Evolutionary conservation across 2,888 invertebrate genomes (phyloP).

Genomic region (Holacanthella duospinosa): DNA sequence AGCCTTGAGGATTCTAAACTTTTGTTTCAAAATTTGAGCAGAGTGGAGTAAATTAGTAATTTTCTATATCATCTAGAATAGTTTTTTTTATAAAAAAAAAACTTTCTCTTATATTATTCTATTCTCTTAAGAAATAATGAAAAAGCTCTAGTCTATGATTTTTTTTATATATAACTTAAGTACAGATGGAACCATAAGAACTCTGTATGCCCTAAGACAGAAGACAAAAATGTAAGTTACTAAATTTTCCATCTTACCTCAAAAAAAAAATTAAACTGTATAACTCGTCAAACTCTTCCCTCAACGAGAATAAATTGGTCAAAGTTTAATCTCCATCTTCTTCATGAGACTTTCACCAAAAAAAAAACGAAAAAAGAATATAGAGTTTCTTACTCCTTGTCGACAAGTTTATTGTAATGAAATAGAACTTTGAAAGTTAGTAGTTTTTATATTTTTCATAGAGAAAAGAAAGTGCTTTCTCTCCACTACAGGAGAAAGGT

Average conservation of each 20-base stretch:
- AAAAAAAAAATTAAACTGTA: conserved; percentile 1
- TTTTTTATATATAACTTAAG: no score
- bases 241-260: background rate
- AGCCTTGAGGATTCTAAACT: no score
- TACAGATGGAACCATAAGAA: no score
- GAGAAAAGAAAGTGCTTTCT: background rate
- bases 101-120: no score
- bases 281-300: conserved; percentile 3
- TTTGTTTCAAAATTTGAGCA: no score
- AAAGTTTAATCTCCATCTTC: conserved; percentile 4
- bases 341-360: background rate
- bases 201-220: no score
- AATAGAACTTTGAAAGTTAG: background rate
- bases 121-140: no score
- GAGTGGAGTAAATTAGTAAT: no score
- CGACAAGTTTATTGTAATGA: background rate
- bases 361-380: background rate
- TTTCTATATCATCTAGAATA: no score
- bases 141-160: no score
- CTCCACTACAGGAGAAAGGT: no score
- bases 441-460: background rate
- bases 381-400: background rate
- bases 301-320: conserved; percentile 2
- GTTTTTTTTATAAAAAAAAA: no score
- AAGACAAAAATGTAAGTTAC: background rate